A percentile compares a stretch with the other conserved stretches of the same genome.
phyloP scores from a whole-genome alignment of 2,888 invertebrate species.

The Drosophila algonquin region DNA sequence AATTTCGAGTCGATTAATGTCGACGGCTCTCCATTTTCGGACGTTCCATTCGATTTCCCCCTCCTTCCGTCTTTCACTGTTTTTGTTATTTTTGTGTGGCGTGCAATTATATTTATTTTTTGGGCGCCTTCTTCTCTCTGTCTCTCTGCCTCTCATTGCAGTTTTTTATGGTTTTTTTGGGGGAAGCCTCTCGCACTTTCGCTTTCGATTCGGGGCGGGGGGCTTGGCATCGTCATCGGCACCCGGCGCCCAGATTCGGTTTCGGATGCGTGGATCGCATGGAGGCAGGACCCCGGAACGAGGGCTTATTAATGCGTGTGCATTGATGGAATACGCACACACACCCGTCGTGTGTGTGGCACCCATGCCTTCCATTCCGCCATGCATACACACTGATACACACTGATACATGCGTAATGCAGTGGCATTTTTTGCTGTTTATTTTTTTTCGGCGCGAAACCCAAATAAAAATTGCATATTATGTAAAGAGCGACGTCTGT shows the following conservation, averaged over 20 bases:
- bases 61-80: not conserved
- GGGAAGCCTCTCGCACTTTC: constrained; percentile 58
- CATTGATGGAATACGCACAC: constrained; percentile 79
- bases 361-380: constrained; percentile 15
- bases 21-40: constrained; percentile 56
- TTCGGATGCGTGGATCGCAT: constrained; percentile 45
- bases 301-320: constrained; percentile 78
- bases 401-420: constrained; percentile 68
- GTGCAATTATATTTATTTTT: constrained; percentile 75
- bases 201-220: constrained; percentile 45
- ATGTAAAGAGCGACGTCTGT: constrained; percentile 68
- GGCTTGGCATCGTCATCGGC: constrained; percentile 34
- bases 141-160: constrained; percentile 21
- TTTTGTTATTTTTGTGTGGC: constrained; percentile 20
- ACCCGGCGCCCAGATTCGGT: constrained; percentile 57
- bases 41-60: constrained; percentile 35
- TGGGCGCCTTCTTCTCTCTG: constrained; percentile 26
- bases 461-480: constrained; percentile 80
- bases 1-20: constrained; percentile 81
- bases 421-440: constrained; percentile 46
- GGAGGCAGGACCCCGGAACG: constrained; percentile 19
- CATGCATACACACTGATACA: constrained; percentile 12
- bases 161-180: constrained; percentile 20
- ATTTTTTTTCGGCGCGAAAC: constrained; percentile 54
- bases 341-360: constrained; percentile 19